These are phyloP conservation scores for Drosophila orena DNA, from an alignment of 1,140 invertebrate species.

Conservation along the genomic window DNA sequence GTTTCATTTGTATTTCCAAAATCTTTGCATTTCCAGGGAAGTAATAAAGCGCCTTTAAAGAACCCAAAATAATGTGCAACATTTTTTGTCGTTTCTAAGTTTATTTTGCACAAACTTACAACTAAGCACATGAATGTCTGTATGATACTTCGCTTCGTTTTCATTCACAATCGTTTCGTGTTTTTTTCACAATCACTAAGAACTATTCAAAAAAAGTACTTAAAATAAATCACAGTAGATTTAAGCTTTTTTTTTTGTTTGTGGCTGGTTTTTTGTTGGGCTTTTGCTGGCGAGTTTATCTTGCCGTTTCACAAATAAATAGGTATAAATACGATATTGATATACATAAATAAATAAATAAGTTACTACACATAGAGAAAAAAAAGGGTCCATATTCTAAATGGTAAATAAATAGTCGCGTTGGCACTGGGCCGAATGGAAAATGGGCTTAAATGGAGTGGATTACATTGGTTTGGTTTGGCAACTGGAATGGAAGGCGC, in stretches of 20 bases:
- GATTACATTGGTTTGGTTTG: neutral
- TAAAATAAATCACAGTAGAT: constrained; percentile 83
- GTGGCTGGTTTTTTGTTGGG: constrained; percentile 23
- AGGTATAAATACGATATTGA: constrained; percentile 23
- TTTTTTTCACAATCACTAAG: constrained; percentile 47
- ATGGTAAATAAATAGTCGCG: constrained; percentile 45
- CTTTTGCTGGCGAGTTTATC: neutral
- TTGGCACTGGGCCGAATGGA: neutral
- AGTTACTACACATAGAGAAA: constrained; percentile 44
- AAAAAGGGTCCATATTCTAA: constrained; percentile 10
- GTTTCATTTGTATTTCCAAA: neutral
- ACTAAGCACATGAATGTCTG: constrained; percentile 35
- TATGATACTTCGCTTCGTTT: constrained; percentile 37
- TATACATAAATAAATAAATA: constrained; percentile 50
- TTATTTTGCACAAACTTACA: constrained; percentile 40
- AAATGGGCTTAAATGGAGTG: neutral
- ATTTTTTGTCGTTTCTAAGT: constrained; percentile 15
- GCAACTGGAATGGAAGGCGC: constrained; percentile 24
- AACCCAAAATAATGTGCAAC: no score
- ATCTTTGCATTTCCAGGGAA: neutral
- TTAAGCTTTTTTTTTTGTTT: constrained; percentile 75
- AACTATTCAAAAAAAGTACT: constrained; percentile 78
- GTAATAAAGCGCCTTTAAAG: no score
- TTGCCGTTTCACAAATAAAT: constrained; percentile 34
- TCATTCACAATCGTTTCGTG: constrained; percentile 13